These are phyloP conservation scores for Arctopsyche grandis DNA, from an alignment of 1,140 invertebrate genomes.

Conservation along the genomic window DNA sequence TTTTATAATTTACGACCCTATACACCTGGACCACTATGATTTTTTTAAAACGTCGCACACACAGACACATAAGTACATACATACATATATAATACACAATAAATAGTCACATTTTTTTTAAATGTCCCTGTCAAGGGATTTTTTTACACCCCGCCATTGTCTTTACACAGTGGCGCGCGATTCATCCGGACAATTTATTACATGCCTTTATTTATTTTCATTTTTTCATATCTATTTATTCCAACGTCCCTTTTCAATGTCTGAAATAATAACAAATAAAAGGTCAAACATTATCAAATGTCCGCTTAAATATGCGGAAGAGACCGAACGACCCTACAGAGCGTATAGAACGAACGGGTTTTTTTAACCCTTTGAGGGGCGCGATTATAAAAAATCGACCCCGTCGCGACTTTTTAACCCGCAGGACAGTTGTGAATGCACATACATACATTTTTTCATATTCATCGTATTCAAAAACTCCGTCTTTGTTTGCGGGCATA, in stretches of 20 bases:
- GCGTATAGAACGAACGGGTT: constrained; percentile 27
- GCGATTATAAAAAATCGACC: constrained; percentile 48
- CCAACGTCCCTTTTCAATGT: not conserved
- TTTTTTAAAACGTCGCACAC: constrained; percentile 1
- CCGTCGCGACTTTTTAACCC: constrained; percentile 31
- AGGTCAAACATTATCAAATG: constrained; percentile 43
- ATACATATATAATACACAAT: not conserved
- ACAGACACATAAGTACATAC: too few species aligned
- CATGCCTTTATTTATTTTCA: constrained; percentile 24
- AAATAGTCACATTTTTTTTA: constrained; percentile 25
- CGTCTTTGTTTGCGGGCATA: constrained; percentile 42
- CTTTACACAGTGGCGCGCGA: constrained; percentile 11
- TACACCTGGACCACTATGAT: constrained; percentile 47
- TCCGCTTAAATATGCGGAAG: constrained; percentile 46
- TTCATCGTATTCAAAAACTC: not conserved
- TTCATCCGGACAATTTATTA: constrained; percentile 31
- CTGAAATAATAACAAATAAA: constrained; percentile 27
- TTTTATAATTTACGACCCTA: not conserved
- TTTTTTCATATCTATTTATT: not conserved
- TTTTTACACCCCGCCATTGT: constrained; percentile 32
- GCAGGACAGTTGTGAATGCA: constrained; percentile 43
- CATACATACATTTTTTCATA: constrained; percentile 23
- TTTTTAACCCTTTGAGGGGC: constrained; percentile 50
- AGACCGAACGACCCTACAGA: not conserved
- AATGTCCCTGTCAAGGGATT: constrained; percentile 22